Evolutionary conservation across 2,797 vertebrate species (phyloP).

Genomic region (Threskiornis aethiopicus): DNA sequence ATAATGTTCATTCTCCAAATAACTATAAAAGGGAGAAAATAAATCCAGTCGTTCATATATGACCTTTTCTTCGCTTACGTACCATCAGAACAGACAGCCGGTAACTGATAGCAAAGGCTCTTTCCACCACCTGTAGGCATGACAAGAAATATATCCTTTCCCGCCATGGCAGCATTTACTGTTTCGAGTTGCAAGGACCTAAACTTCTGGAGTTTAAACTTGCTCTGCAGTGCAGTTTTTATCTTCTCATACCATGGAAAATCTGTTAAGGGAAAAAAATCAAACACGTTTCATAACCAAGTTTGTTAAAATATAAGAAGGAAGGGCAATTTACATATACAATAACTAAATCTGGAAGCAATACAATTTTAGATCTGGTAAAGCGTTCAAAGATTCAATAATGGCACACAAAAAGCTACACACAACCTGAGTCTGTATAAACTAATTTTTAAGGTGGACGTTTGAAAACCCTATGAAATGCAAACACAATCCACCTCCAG

Average conservation of each 20-base stretch:
- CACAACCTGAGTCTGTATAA: not conserved
- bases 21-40: not conserved
- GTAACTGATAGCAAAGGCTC: conserved; percentile 95
- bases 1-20: not conserved
- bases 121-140: conserved; percentile 98
- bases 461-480: not conserved
- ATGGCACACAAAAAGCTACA: not conserved
- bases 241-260: conserved; percentile 89
- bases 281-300: not conserved
- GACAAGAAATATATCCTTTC: conserved; percentile 90
- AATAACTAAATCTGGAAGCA: not conserved
- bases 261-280: conserved; percentile 71
- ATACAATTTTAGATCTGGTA: not conserved
- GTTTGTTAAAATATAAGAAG: not conserved
- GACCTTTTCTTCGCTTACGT: not conserved
- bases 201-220: conserved; percentile 86
- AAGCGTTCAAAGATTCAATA: not conserved
- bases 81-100: conserved; percentile 90
- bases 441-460: not conserved
- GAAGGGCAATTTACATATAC: not conserved
- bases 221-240: conserved; percentile 74
- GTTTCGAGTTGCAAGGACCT: conserved; percentile 88
- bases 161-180: conserved; percentile 88
- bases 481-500: not conserved
- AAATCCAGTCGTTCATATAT: not conserved